These are phyloP conservation scores for Palaemon carinicauda DNA, from an alignment of 1,140 invertebrate species.

Conservation along the genomic window DNA sequence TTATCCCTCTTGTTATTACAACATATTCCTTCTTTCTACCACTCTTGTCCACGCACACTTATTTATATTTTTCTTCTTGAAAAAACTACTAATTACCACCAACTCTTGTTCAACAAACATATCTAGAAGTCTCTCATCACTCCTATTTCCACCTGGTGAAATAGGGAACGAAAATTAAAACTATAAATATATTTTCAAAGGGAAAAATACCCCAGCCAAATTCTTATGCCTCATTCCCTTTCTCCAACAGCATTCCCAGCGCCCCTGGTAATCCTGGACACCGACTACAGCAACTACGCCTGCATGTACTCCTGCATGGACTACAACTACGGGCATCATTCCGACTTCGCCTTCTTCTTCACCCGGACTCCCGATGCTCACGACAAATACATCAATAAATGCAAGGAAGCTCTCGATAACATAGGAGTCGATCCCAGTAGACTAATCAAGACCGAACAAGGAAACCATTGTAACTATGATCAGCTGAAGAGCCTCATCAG, in stretches of 20 bases:
- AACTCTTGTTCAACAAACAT: no score
- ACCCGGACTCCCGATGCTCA: neutral
- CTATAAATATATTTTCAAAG: no score
- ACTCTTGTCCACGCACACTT: no score
- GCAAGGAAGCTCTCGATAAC: neutral
- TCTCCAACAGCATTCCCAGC: neutral
- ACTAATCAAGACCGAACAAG: neutral
- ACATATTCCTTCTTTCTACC: no score
- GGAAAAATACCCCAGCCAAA: no score
- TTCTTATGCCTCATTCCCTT: neutral
- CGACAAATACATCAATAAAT: neutral
- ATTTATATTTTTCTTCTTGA: no score
- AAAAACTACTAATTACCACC: no score
- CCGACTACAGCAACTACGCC: slow-evolving; percentile 11
- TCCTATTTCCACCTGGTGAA: no score
- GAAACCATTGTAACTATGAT: neutral
- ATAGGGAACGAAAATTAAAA: no score
- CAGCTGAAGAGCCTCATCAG: no score
- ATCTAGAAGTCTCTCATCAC: no score
- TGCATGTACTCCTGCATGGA: slow-evolving; percentile 16
- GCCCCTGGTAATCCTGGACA: neutral
- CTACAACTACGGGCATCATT: slow-evolving; percentile 11
- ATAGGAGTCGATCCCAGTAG: neutral
- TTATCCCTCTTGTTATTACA: no score
- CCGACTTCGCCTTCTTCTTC: slow-evolving; percentile 17